phyloP scores from a whole-genome alignment of 2,888 invertebrate species.

The Eucera pruinosa region DNA sequence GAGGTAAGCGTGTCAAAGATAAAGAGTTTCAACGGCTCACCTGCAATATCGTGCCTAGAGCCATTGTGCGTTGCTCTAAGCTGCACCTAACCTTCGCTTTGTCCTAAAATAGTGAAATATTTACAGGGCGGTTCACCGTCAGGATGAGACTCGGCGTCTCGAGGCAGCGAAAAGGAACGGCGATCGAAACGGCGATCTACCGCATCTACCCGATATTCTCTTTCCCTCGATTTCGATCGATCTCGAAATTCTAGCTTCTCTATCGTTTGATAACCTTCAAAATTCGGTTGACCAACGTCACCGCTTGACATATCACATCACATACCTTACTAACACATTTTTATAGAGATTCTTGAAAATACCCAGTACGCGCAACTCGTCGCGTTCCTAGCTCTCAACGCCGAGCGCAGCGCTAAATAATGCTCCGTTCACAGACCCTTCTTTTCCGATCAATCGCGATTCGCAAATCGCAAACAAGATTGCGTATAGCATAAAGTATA shows the following conservation, averaged over 20 bases:
- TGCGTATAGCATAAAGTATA: no score
- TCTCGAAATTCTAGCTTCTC: slow-evolving; percentile 30
- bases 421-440: slow-evolving; percentile 23
- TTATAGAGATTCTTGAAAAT: slow-evolving; percentile 4
- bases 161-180: slow-evolving; percentile 23
- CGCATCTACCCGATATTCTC: slow-evolving; percentile 46
- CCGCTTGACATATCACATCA: slow-evolving; percentile 62
- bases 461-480: no score
- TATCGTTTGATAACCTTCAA: slow-evolving; percentile 74
- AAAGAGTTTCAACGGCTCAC: slow-evolving; percentile 60
- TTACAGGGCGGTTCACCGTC: slow-evolving; percentile 39
- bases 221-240: slow-evolving; percentile 21
- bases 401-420: slow-evolving; percentile 5
- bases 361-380: neutral
- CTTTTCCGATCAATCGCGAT: neutral
- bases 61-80: slow-evolving; percentile 74
- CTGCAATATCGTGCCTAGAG: slow-evolving; percentile 81
- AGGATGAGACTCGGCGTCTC: slow-evolving; percentile 29
- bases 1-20: neutral
- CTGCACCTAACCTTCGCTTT: slow-evolving; percentile 59
- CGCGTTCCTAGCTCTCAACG: neutral
- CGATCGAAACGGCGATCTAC: slow-evolving; percentile 21
- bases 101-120: slow-evolving; percentile 35
- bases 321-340: slow-evolving; percentile 34
- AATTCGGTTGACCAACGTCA: slow-evolving; percentile 69